Percentiles rank a stretch among this genome's conserved stretches.
phyloP scores from a whole-genome alignment of 2,797 vertebrate genomes.

The Coilia nasus region DNA sequence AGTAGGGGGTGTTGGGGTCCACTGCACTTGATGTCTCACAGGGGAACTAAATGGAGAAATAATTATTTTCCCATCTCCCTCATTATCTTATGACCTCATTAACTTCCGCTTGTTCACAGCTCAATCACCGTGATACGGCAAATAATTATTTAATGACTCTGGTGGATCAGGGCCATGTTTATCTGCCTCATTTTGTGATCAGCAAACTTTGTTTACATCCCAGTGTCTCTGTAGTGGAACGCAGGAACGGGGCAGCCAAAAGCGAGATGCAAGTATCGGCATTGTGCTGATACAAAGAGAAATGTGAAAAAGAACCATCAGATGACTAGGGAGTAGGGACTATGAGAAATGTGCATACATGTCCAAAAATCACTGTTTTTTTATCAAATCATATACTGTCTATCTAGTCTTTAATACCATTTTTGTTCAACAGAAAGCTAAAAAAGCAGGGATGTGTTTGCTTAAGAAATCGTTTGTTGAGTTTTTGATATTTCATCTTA shows the following conservation, averaged over 20 bases:
- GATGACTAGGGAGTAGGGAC: neutral
- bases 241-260: neutral
- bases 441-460: neutral
- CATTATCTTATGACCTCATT: conserved; percentile 86
- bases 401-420: neutral
- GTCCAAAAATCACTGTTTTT: neutral
- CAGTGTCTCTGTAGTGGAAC: neutral
- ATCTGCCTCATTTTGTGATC: conserved; percentile 25
- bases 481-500: neutral
- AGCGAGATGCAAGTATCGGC: neutral
- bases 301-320: neutral
- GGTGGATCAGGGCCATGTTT: conserved; percentile 65
- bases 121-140: conserved; percentile 89
- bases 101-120: conserved; percentile 90
- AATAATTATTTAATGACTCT: conserved; percentile 91
- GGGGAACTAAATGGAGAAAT: conserved; percentile 85
- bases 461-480: neutral
- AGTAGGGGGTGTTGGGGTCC: conserved; percentile 58
- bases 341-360: neutral
- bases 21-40: conserved; percentile 86
- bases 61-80: conserved; percentile 89
- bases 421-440: neutral
- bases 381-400: neutral
- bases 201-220: conserved; percentile 4
- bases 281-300: neutral